phyloP scores from a whole-genome alignment of 1,140 invertebrate species.

The Caenorhabditis inopinata region DNA sequence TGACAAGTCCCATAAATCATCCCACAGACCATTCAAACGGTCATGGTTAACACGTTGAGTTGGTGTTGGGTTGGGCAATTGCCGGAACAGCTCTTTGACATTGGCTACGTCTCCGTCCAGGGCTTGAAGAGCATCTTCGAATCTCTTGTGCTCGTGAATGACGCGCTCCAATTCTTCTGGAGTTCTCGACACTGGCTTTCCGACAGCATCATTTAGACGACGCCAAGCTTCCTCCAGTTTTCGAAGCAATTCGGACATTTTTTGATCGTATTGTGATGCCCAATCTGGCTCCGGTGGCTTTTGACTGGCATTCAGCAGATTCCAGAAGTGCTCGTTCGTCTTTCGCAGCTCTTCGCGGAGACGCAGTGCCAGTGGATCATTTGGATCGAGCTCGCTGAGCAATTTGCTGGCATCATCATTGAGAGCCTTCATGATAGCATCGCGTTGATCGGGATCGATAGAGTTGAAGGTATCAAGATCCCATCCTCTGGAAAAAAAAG shows the following conservation, averaged over 20 bases:
- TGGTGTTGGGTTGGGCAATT: slow-evolving; percentile 76
- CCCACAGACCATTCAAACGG: slow-evolving; percentile 85
- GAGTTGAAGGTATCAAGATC: slow-evolving; percentile 82
- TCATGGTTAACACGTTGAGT: slow-evolving; percentile 83
- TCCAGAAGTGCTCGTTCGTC: slow-evolving; percentile 90
- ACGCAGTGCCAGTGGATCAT: slow-evolving; percentile 83
- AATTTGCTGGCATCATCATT: slow-evolving; percentile 96
- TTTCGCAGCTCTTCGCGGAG: slow-evolving; percentile 88
- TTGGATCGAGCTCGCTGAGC: slow-evolving; percentile 84
- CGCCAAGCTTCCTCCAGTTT: slow-evolving; percentile 82
- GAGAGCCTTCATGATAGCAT: slow-evolving; percentile 86
- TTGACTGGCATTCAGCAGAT: slow-evolving; percentile 75
- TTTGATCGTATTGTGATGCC: slow-evolving; percentile 81
- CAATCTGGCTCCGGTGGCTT: slow-evolving; percentile 77
- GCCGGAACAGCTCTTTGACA: slow-evolving; percentile 67
- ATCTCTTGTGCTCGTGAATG: slow-evolving; percentile 80
- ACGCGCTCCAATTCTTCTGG: slow-evolving; percentile 81
- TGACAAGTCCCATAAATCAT: slow-evolving; percentile 81
- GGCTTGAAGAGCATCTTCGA: slow-evolving; percentile 69
- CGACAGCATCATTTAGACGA: slow-evolving; percentile 77
- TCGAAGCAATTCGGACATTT: slow-evolving; percentile 78
- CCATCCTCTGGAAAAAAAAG: slow-evolving; percentile 81
- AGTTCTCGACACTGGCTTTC: slow-evolving; percentile 79
- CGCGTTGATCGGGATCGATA: slow-evolving; percentile 90
- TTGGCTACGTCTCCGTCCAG: slow-evolving; percentile 77